Evolutionary conservation across 2,797 vertebrate species (phyloP).

Genomic region (Todus mexicanus): DNA sequence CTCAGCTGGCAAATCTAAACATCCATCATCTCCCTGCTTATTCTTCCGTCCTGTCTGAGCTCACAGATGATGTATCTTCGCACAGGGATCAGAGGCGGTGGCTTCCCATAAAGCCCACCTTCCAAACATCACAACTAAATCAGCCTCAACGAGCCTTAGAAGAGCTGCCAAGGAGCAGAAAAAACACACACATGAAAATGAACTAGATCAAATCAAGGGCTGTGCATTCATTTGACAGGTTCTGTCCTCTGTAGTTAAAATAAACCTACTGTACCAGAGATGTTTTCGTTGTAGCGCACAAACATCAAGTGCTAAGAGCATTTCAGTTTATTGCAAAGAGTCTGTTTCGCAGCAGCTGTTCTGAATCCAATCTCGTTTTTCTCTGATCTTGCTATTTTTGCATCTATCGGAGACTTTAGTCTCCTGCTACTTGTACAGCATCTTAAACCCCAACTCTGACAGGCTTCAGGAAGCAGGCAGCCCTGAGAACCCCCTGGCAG

Average conservation of each 20-base stretch:
- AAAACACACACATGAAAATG: neutral
- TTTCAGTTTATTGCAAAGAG: neutral
- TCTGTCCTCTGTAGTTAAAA: conserved; percentile 44
- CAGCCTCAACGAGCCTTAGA: neutral
- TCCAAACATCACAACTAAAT: neutral
- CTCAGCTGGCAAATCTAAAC: conserved; percentile 14
- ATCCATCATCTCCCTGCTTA: neutral
- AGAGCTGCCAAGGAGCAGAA: neutral
- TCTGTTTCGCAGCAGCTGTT: conserved; percentile 39
- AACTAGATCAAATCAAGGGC: conserved; percentile 6
- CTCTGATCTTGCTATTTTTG: conserved; percentile 47
- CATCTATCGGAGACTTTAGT: conserved; percentile 24
- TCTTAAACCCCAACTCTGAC: neutral
- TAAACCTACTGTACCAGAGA: neutral
- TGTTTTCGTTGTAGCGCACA: neutral
- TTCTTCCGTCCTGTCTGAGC: neutral
- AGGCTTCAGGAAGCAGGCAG: neutral
- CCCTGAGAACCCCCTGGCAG: neutral
- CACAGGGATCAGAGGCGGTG: neutral
- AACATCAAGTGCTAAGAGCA: conserved; percentile 6
- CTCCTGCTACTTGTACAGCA: conserved; percentile 4
- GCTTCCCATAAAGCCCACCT: neutral
- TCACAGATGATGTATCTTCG: neutral
- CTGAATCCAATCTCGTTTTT: neutral
- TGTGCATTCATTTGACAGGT: conserved; percentile 8